Conservation (phyloP, 1,140 invertebrate genomes). For the Galleria mellonella region DNA sequence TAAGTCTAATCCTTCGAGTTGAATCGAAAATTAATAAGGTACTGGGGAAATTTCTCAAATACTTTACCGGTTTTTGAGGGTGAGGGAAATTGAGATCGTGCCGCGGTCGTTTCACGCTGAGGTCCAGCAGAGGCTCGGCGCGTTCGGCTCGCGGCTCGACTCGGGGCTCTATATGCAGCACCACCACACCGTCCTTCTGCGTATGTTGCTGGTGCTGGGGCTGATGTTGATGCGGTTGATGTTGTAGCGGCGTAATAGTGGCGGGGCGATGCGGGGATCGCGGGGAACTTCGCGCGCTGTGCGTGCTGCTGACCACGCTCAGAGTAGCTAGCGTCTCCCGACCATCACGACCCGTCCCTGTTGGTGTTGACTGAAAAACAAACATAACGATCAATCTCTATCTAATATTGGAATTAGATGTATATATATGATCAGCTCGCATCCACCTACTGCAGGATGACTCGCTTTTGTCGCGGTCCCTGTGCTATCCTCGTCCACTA, state of each 20-base stretch:
- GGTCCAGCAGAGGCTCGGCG: slow-evolving; percentile 81
- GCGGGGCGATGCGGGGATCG: slow-evolving; percentile 75
- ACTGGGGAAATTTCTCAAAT: no score
- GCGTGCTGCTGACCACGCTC: slow-evolving; percentile 78
- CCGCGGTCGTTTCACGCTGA: slow-evolving; percentile 87
- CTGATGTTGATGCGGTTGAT: slow-evolving; percentile 80
- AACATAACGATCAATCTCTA: no score
- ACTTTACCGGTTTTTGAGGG: slow-evolving; percentile 62
- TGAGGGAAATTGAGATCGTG: slow-evolving; percentile 74
- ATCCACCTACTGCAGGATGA: no score
- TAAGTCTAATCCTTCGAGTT: no score
- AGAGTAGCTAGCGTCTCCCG: slow-evolving; percentile 77
- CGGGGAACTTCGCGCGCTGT: slow-evolving; percentile 32
- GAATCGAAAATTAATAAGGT: no score
- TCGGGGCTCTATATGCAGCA: slow-evolving; percentile 75
- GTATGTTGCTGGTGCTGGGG: slow-evolving; percentile 72
- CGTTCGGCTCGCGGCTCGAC: slow-evolving; percentile 58
- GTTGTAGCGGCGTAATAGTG: slow-evolving; percentile 80
- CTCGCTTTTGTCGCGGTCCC: no score
- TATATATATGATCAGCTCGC: no score
- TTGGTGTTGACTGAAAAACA: slow-evolving; percentile 9
- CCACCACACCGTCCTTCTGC: slow-evolving; percentile 76
- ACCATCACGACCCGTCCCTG: slow-evolving; percentile 1
- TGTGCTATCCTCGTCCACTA: no score
- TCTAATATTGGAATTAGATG: no score